Conservation (phyloP, 2,113 vertebrate species). For the Notarius quadriscutis region DNA sequence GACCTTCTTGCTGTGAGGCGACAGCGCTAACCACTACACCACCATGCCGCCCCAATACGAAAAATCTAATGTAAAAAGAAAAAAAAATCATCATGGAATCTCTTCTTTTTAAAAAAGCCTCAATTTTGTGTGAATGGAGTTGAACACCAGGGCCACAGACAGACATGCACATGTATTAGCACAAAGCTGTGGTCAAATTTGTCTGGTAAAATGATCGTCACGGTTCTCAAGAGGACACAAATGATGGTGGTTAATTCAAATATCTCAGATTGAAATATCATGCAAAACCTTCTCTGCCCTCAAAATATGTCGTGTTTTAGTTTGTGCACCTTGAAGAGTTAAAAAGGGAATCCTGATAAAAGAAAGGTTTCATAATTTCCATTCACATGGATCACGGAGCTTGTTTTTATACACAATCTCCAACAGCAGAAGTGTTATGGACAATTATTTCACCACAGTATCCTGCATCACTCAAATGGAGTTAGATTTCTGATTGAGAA, state of each 20-base stretch:
- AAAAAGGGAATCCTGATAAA: neutral
- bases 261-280: slow-evolving; percentile 67
- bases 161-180: slow-evolving; percentile 7
- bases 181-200: slow-evolving; percentile 61
- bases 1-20: too few relatives aligned
- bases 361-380: neutral
- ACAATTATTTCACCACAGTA: neutral
- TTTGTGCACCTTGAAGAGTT: neutral
- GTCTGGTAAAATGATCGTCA: slow-evolving; percentile 68
- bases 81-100: neutral
- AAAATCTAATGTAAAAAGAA: neutral
- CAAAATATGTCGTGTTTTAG: slow-evolving; percentile 63
- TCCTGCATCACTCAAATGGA: neutral
- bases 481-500: neutral
- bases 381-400: neutral
- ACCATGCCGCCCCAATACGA: too few relatives aligned
- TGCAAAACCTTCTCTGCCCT: slow-evolving; percentile 63
- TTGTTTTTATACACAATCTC: too few relatives aligned
- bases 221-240: slow-evolving; percentile 69
- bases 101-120: neutral
- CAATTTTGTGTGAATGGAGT: neutral
- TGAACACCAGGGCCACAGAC: neutral
- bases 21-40: too few relatives aligned
- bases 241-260: slow-evolving; percentile 74
- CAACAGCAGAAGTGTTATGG: neutral